phyloP scores from a whole-genome alignment of 1,140 invertebrate species.

The Cardiocondyla obscurior region DNA sequence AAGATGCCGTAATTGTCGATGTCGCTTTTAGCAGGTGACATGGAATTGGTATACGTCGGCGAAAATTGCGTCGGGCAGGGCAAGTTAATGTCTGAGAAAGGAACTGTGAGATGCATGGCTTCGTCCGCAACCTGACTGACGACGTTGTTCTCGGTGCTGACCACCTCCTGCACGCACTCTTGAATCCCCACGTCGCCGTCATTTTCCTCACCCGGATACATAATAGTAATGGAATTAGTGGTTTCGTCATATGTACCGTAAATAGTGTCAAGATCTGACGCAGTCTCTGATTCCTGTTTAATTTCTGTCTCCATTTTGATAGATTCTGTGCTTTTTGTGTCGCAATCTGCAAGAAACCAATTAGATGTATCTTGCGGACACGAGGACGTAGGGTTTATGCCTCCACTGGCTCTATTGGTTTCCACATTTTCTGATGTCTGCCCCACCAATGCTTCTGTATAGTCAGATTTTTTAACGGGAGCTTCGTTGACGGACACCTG shows the following conservation, averaged over 20 bases:
- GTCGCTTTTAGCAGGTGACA: conserved; percentile 75
- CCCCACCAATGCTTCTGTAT: conserved; percentile 89
- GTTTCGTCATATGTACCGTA: conserved; percentile 89
- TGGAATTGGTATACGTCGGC: conserved; percentile 74
- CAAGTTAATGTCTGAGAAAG: conserved; percentile 29
- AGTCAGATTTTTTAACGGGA: conserved; percentile 72
- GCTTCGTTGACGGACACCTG: conserved; percentile 63
- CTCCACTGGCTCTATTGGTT: conserved; percentile 86
- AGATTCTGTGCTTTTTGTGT: neutral
- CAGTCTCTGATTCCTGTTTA: conserved; percentile 73
- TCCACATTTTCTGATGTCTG: conserved; percentile 91
- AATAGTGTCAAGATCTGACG: conserved; percentile 79
- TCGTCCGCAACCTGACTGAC: neutral
- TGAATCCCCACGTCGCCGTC: conserved; percentile 60
- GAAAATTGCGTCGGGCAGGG: conserved; percentile 65
- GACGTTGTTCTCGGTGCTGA: conserved; percentile 54
- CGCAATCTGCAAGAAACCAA: conserved; percentile 43
- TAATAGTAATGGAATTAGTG: conserved; percentile 89
- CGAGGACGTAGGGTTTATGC: conserved; percentile 56
- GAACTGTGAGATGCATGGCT: neutral
- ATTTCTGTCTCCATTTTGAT: conserved; percentile 84
- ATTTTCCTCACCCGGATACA: conserved; percentile 86
- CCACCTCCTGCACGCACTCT: conserved; percentile 78
- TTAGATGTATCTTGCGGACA: neutral
- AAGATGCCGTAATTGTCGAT: conserved; percentile 62